phyloP scores from a whole-genome alignment of 2,797 vertebrate genomes.

The Gallinago nigripennis region DNA sequence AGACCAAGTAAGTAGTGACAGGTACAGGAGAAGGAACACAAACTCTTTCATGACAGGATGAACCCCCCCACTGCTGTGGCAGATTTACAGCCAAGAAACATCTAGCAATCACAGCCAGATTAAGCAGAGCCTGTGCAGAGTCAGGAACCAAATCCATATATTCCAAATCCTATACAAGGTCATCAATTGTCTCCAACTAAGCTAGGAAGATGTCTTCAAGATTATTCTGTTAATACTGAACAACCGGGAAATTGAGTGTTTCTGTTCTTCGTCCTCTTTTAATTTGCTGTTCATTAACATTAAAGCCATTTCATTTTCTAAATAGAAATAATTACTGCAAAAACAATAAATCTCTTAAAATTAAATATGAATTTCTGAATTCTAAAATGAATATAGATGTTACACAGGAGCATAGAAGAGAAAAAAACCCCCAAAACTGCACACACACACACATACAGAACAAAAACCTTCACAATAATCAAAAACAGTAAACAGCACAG shows the following conservation, averaged over 20 bases:
- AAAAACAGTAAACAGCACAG: not conserved
- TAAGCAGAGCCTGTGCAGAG: not conserved
- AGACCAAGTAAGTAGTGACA: not conserved
- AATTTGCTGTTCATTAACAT: not conserved
- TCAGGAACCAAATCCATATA: not conserved
- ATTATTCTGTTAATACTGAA: not conserved
- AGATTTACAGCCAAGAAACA: not conserved
- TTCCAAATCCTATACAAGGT: not conserved
- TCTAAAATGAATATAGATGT: not conserved
- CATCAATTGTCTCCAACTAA: not conserved
- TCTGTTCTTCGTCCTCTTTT: not conserved
- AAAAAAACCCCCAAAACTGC: fast-evolving
- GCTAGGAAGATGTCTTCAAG: not conserved
- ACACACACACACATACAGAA: not conserved
- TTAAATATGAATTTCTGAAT: not conserved
- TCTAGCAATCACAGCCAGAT: not conserved
- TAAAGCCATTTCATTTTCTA: not conserved
- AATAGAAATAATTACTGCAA: not conserved
- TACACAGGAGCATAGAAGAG: not conserved
- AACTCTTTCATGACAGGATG: not conserved
- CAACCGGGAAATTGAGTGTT: not conserved
- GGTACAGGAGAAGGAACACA: not conserved
- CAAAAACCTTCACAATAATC: not conserved
- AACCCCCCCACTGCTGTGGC: not conserved
- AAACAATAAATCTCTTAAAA: not conserved